Evolutionary conservation across 2,888 invertebrate genomes (phyloP), one percentile per base, ranked within the genome.

Genomic region (Lycia hirtaria): DNA sequence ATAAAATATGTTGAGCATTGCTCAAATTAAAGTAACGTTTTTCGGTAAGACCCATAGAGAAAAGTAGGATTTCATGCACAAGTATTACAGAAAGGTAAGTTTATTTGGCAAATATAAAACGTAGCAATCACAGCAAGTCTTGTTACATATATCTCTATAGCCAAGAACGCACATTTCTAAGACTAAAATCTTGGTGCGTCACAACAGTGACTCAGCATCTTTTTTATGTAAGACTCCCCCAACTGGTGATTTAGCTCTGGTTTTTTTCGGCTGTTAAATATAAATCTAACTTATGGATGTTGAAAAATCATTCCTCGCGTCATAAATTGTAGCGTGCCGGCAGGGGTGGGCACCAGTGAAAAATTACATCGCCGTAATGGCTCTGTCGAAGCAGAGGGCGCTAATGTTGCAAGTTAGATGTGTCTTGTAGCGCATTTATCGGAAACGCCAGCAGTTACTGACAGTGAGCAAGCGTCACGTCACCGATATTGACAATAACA

Each of bases 261-360:
- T 76, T 81, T 81, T 81, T 85, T 80, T 78, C 72, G 80, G 72
- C 78, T 80, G 78, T 84, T 85, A 83, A 83, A 85, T 80, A 88
- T 87, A 85, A 88, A 86, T 88, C 85, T 82, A 82, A 82, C 78
- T 87, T 82, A 82, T 79, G 80, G 82, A 83, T 86, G 88, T 85
- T 88, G 87, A 88, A 87, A 90, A 89, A 89, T 89, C 86, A 87
- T 87, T 85, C 82, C 75, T 75, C 76, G 82, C 80, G 79, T 88
- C 88, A 88, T 88, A 89, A 88, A 88, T 89, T 84, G 83, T 86
- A 79, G 67, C 69, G 68, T 64, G 70, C 71, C 72, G 73, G 80
- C 83, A 78, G 85, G 86, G 87, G 87, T 75, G 82, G 76, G 77
- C 80, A 82, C 75, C 83, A 81, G 81, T 90, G 89, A 88, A 88